These are phyloP conservation scores for Drosophila kohkoa DNA, from an alignment of 1,140 invertebrate genomes.

Conservation along the genomic window DNA sequence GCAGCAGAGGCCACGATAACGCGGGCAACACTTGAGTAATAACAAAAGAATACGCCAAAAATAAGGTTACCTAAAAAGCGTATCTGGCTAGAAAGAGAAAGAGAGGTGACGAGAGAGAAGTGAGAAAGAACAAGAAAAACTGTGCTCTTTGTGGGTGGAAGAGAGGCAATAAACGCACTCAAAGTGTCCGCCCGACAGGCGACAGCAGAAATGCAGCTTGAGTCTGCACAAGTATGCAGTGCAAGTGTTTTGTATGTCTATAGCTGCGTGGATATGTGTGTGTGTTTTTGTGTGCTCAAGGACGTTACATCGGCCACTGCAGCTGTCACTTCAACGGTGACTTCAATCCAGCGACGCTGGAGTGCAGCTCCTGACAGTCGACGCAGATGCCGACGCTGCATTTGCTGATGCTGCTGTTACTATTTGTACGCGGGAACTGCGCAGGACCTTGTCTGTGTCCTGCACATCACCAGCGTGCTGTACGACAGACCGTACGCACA, in stretches of 20 bases:
- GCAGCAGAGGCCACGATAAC: constrained; percentile 10
- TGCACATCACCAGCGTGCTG: not conserved
- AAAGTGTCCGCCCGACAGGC: constrained; percentile 34
- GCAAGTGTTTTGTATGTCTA: constrained; percentile 29
- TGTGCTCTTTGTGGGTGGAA: constrained; percentile 1
- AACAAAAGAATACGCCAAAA: constrained; percentile 40
- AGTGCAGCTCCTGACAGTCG: constrained; percentile 62
- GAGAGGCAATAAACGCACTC: constrained; percentile 52
- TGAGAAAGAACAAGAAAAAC: not conserved
- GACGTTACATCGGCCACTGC: constrained; percentile 57
- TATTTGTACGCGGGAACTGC: constrained; percentile 57
- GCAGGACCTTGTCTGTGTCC: constrained; percentile 67
- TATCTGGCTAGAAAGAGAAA: constrained; percentile 6
- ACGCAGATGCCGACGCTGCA: constrained; percentile 12
- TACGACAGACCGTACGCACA: constrained; percentile 27
- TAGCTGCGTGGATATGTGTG: constrained; percentile 9
- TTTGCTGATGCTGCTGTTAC: constrained; percentile 19
- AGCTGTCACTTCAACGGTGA: constrained; percentile 48
- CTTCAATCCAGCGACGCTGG: constrained; percentile 61
- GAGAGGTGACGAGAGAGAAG: not conserved
- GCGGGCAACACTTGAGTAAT: constrained; percentile 30
- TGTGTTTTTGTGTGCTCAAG: constrained; percentile 58
- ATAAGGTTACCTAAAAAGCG: constrained; percentile 53
- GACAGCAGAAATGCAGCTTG: constrained; percentile 20
- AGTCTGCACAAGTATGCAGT: constrained; percentile 46